Base-by-base conservation (phyloP, 2,113 vertebrate species). In the Tamias sibiricus region DNA sequence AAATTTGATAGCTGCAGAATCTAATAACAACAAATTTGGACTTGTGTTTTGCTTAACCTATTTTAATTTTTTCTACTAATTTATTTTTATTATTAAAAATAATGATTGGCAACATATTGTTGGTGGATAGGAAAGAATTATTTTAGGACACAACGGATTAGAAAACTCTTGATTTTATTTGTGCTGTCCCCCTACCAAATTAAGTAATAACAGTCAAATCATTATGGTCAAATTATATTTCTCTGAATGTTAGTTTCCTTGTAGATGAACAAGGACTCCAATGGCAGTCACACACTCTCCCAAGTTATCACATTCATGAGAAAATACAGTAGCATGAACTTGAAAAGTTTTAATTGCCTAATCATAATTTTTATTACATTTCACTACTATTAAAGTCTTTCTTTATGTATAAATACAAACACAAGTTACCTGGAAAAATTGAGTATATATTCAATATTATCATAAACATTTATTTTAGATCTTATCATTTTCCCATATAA, bases 1-100 rank as follows among this genome's bases (percentile, higher is more conserved):
- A 79, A 1, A 47, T 62, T 8, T 28, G 9, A 80, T 52, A 77
- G 22, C 7, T 54, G 4, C 35, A 57, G 20, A 54, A 47, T 68
- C 28, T 68, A 92, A 66, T 52, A 59, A 72, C 28, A 62, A 93
- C 32, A 74, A 64, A 64, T 49, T 82, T 54, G 37, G 26, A 57
- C 22, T 59, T 77, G 35, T 42, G 3, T 8, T 92, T 80, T 91
- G 2, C 59, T 74, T 90, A 42, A 68, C 3, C 24, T 79, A 47
- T 74, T 68, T 14, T 28, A 17, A 28, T 40, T 83, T 96, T 92
- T 57, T 90, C 20, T 72, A 42, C 22, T 7, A 74, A 85, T 89
- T 93, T 35, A 92, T 37, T 79, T 90, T 54, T 77, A 71, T 86
- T 91, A 66, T 40, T 79, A 68, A 77, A 93, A 37, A n/a, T 83